Evolutionary conservation across 2,797 vertebrate species (phyloP).

Genomic region (Chelon labrosus): DNA sequence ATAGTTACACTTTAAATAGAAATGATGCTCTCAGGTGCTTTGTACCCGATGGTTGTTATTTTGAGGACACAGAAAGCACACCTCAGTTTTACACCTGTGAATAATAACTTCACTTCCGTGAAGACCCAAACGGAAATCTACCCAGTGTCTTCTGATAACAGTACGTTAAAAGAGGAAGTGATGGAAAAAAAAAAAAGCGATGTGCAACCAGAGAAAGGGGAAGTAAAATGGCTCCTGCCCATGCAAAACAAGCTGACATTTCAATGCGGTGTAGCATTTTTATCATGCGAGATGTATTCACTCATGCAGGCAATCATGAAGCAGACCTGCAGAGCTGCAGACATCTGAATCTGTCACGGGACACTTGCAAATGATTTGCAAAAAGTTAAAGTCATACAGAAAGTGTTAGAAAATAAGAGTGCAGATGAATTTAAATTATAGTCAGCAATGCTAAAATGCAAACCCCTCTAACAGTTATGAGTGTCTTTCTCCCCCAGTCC

Average conservation of each 20-base stretch:
- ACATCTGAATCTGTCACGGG: conserved; percentile 2
- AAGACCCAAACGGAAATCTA: conserved; percentile 48
- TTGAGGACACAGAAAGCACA: conserved; percentile 3
- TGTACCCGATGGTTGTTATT: not conserved
- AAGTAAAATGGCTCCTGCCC: conserved; percentile 62
- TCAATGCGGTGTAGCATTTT: conserved; percentile 35
- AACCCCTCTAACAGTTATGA: too few species aligned
- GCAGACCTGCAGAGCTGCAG: not conserved
- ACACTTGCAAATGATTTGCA: not conserved
- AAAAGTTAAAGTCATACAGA: not conserved
- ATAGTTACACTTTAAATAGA: not conserved
- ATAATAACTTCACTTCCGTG: conserved; percentile 7
- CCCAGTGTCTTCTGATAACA: conserved; percentile 42
- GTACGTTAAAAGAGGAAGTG: conserved; percentile 71
- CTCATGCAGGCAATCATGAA: conserved; percentile 5
- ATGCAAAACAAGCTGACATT: conserved; percentile 72
- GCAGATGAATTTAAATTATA: not conserved
- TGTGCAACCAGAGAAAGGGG: conserved; percentile 53
- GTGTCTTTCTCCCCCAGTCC: conserved; percentile 34
- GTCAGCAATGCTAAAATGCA: too few species aligned
- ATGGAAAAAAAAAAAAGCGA: conserved; percentile 46
- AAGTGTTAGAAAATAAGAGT: not conserved
- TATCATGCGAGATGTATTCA: conserved; percentile 25
- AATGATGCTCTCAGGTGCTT: conserved; percentile 4
- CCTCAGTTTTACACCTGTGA: conserved; percentile 1